Conservation (phyloP, 2,113 vertebrate species). For the Hassar affinis region DNA sequence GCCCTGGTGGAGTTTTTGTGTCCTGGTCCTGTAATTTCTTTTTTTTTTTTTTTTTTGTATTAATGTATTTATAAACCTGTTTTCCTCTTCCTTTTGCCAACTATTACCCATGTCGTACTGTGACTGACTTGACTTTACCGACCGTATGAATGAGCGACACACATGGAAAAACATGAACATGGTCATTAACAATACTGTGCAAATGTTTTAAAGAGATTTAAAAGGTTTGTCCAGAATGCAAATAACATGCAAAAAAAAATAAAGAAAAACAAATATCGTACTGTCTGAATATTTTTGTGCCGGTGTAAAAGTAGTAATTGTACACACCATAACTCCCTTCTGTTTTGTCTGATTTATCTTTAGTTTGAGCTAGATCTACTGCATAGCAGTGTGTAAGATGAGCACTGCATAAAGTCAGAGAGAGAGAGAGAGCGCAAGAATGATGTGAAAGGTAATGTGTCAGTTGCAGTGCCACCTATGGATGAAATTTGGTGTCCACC, state of each 20-base stretch:
- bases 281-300: background rate
- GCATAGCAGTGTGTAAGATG: too few relatives aligned
- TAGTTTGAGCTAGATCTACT: too few relatives aligned
- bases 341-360: background rate
- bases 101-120: conserved; percentile 71
- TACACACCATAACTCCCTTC: background rate
- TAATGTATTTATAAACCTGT: conserved; percentile 69
- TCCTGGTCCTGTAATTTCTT: conserved; percentile 67
- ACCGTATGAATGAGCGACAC: conserved; percentile 79
- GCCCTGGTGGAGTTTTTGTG: conserved; percentile 57
- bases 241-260: conserved; percentile 67
- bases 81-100: conserved; percentile 62
- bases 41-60: conserved; percentile 50
- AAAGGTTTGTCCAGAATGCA: conserved; percentile 68
- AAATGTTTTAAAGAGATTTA: conserved; percentile 69
- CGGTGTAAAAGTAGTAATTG: background rate
- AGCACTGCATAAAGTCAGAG: too few relatives aligned
- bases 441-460: too few relatives aligned
- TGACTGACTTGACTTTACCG: conserved; percentile 80
- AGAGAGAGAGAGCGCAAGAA: too few relatives aligned
- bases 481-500: too few relatives aligned
- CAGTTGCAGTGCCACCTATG: too few relatives aligned
- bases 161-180: conserved; percentile 65
- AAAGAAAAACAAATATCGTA: conserved; percentile 21
- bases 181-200: conserved; percentile 64